Evolutionary conservation across 2,797 vertebrate genomes (phyloP).

Genomic region (Smutsia gigantea): DNA sequence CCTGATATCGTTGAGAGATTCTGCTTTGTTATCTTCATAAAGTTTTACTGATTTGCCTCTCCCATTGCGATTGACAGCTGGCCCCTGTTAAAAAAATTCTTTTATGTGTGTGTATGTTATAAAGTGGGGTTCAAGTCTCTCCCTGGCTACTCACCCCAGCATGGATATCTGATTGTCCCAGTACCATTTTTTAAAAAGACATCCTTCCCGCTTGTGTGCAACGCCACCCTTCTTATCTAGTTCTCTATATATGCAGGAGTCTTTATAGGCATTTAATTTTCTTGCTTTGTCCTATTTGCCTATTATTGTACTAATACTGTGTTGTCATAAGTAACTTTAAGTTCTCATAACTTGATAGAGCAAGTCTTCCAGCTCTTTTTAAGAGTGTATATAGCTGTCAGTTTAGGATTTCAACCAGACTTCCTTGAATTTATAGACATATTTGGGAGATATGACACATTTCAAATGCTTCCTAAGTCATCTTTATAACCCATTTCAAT

Average conservation of each 20-base stretch:
- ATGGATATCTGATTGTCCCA: not conserved
- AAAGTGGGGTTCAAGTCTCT: not conserved
- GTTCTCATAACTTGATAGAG: not conserved
- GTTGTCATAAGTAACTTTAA: not conserved
- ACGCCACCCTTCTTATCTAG: too few species aligned
- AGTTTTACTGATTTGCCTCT: not conserved
- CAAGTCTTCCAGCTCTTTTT: not conserved
- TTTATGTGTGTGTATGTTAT: not conserved
- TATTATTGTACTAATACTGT: not conserved
- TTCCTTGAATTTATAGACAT: not conserved
- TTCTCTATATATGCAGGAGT: not conserved
- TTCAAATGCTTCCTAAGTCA: not conserved
- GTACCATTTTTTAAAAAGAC: not conserved
- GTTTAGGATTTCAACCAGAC: not conserved
- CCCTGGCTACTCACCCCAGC: not conserved
- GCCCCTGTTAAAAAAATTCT: too few species aligned
- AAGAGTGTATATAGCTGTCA: not conserved
- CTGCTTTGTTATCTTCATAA: not conserved
- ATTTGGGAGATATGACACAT: not conserved
- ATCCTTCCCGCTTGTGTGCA: not conserved
- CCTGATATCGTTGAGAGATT: not conserved
- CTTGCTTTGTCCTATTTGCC: not conserved
- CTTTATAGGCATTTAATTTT: not conserved
- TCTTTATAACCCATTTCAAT: not conserved
- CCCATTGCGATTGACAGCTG: not conserved